These are phyloP conservation scores for Phania funesta DNA, from an alignment of 2,888 invertebrate genomes.

Conservation along the genomic window DNA sequence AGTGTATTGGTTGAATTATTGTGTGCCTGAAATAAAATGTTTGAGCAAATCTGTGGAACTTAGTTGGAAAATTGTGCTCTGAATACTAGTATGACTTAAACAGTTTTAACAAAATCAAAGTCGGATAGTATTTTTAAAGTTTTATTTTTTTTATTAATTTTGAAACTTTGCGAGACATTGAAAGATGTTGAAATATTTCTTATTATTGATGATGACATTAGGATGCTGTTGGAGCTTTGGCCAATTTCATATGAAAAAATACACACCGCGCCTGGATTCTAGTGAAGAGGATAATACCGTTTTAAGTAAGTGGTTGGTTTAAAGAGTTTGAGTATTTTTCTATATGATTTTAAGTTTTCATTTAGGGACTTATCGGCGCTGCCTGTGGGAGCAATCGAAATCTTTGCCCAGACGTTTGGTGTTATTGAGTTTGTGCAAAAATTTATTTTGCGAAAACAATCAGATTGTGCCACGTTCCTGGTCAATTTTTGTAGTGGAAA, in stretches of 20 bases:
- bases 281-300: slow-evolving; percentile 72
- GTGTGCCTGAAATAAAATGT: slow-evolving; percentile 5
- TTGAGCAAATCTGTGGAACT: slow-evolving; percentile 21
- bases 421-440: slow-evolving; percentile 77
- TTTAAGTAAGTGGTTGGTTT: slow-evolving; percentile 70
- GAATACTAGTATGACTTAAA: slow-evolving; percentile 32
- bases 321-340: background rate
- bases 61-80: slow-evolving; percentile 5
- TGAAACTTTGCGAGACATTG: background rate
- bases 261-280: slow-evolving; percentile 75
- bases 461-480: slow-evolving; percentile 78
- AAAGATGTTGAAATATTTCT: slow-evolving; percentile 52
- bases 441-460: slow-evolving; percentile 79
- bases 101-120: slow-evolving; percentile 40
- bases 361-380: slow-evolving; percentile 78
- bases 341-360: background rate
- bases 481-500: slow-evolving; percentile 80
- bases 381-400: slow-evolving; percentile 80
- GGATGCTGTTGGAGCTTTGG: slow-evolving; percentile 72
- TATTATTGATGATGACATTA: slow-evolving; percentile 39
- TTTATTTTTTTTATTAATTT: background rate
- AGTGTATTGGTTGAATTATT: slow-evolving; percentile 5
- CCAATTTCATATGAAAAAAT: slow-evolving; percentile 76
- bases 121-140: slow-evolving; percentile 34
- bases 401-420: slow-evolving; percentile 77